Conservation (phyloP, 2,888 invertebrate genomes). For the Drosophila neonasuta region DNA sequence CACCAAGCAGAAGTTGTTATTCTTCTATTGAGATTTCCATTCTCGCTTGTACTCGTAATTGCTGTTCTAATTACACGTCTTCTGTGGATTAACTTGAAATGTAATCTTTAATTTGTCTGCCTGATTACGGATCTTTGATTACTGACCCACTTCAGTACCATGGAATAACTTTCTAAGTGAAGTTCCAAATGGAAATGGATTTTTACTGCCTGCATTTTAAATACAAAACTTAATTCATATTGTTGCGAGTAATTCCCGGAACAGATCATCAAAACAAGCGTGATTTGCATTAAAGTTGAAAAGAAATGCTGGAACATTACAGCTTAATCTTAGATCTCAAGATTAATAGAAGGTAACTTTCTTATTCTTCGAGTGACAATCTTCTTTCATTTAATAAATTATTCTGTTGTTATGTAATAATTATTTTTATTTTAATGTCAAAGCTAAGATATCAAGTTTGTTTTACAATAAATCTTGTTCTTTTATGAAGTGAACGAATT, state of each 20-base stretch:
- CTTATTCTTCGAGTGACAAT: neutral
- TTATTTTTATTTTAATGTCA: neutral
- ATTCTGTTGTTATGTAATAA: neutral
- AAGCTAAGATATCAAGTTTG: neutral
- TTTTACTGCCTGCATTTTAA: neutral
- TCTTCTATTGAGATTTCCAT: constrained; percentile 6
- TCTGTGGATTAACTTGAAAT: constrained; percentile 15
- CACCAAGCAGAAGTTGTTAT: constrained; percentile 25
- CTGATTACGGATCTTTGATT: constrained; percentile 13
- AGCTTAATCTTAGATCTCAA: neutral
- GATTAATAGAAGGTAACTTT: neutral
- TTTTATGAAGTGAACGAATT: neutral
- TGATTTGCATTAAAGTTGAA: neutral
- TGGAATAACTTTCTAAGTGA: constrained; percentile 16
- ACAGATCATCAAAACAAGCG: neutral
- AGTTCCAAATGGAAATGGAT: neutral
- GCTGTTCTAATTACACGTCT: constrained; percentile 25
- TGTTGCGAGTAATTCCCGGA: neutral
- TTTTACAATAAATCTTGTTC: neutral
- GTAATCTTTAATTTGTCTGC: constrained; percentile 13
- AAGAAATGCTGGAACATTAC: neutral
- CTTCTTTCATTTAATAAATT: neutral
- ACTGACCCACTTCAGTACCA: constrained; percentile 11
- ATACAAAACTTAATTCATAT: neutral
- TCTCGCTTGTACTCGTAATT: constrained; percentile 8